A percentile compares a stretch with the other conserved stretches of the same genome.
Conservation (phyloP, 2,888 invertebrate species). For the Gibbula magus region DNA sequence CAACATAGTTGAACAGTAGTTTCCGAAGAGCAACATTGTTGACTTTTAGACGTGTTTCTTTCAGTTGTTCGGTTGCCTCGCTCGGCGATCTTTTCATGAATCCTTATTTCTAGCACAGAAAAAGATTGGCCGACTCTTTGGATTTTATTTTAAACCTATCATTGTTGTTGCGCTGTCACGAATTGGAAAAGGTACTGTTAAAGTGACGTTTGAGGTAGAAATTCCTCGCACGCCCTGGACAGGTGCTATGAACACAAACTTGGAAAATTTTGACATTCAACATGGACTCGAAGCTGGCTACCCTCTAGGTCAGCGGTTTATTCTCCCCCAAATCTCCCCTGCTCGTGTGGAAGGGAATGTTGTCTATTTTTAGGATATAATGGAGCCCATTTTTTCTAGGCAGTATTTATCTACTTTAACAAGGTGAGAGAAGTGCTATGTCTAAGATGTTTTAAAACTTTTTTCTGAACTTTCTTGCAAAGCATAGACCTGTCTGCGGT, state of each 20-base stretch:
- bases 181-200: neutral
- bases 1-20: conserved; percentile 11
- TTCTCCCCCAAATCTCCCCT: neutral
- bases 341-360: neutral
- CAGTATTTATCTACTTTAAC: too few species aligned
- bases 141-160: neutral
- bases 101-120: neutral
- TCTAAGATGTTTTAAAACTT: too few species aligned
- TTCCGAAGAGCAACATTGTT: conserved; percentile 11
- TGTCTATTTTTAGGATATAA: conserved; percentile 17
- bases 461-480: too few species aligned
- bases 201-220: neutral
- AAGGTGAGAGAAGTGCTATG: too few species aligned
- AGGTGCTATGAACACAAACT: conserved; percentile 3
- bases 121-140: neutral
- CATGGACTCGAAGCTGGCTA: neutral
- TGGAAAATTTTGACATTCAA: conserved; percentile 14
- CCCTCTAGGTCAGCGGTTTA: neutral
- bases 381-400: neutral
- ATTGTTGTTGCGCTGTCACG: neutral
- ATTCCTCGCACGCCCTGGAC: neutral
- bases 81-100: neutral
- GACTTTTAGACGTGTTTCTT: conserved; percentile 14
- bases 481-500: too few species aligned
- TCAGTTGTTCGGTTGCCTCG: neutral